Base-by-base conservation (phyloP, 2,113 vertebrate genomes). In the Psilopsiagon aymara region DNA sequence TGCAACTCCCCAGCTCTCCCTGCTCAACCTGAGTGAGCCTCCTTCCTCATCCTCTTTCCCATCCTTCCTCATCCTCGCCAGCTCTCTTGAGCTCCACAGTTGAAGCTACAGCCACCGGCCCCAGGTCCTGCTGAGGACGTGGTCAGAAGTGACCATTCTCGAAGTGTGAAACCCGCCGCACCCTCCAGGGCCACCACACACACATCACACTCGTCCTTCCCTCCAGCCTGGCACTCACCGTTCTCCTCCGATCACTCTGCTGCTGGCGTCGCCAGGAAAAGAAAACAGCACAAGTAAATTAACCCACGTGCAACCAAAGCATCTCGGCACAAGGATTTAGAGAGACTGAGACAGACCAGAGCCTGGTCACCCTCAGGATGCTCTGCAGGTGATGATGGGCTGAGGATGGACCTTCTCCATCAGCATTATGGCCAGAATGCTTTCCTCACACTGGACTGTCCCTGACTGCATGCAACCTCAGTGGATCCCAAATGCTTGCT, bases 161-260 rank as follows among this genome's bases (percentile, higher is more conserved):
- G 9, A 59, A 33, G 57, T 23, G 33, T 59, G 33, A 35, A 59
- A 35, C 57, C 35, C 33, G 24, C n/a, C 3, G 4, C 33, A 24
- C 13, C 33, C 49, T 33, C 19, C 17, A 12, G 67, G 35, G 49
- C 44, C 73, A 47, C 1, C 43, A 17, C 6, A 23, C 0, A 21
- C 16, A 6, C 49, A 19, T 5, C 41, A 15, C 60, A 3, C 17
- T 49, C 33, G 28, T 27, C 14, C 17, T 0, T 14, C 20, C 49
- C 47, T 21, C 16, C 76, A 85, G 84, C 92, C 75, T 13, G 3
- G 63, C 92, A 93, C 93, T 96, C 88, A 93, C 88, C 90, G 29
- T 93, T 78, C 95, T 92, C 88, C 93, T 96, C 46, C 68, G 35
- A n/a, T 90, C 14, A 6, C 93, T 96, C 76, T 90, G 94, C 92